These are phyloP conservation scores for Nemoura dubitans DNA, from an alignment of 2,888 invertebrate genomes.

Conservation along the genomic window DNA sequence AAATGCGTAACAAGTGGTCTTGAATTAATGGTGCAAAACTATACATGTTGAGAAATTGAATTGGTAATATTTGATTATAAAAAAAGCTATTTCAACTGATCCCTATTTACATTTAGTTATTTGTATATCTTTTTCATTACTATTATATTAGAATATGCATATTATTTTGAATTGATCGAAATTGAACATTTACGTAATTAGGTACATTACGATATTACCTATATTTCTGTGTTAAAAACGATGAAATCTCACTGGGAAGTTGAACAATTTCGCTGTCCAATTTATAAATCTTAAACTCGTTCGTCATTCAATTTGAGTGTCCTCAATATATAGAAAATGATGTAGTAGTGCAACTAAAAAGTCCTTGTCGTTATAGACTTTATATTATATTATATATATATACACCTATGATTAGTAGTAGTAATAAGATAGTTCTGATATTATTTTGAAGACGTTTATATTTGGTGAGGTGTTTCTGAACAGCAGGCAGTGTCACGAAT, in stretches of 20 bases:
- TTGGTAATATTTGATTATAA: not conserved
- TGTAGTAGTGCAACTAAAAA: not conserved
- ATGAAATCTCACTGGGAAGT: not conserved
- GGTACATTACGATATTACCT: not conserved
- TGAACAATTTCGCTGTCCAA: not conserved
- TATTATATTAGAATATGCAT: not conserved
- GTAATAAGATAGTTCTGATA: constrained; percentile 12
- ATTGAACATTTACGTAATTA: not conserved
- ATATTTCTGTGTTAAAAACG: not conserved
- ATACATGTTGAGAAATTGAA: constrained; percentile 14
- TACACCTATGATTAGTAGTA: not conserved
- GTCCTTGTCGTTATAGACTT: not conserved
- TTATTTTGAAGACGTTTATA: constrained; percentile 17
- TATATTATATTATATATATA: not conserved
- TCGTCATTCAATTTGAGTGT: not conserved
- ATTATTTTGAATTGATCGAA: not conserved
- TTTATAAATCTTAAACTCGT: not conserved
- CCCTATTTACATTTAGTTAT: not conserved
- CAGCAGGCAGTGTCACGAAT: not conserved
- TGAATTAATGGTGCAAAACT: constrained; percentile 24
- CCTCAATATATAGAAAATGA: not conserved
- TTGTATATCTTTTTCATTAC: not conserved
- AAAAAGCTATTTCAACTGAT: not conserved
- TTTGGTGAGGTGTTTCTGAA: not conserved
- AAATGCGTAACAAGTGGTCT: constrained; percentile 76